phyloP scores from a whole-genome alignment of 1,140 invertebrate species.

The Listronotus bonariensis region DNA sequence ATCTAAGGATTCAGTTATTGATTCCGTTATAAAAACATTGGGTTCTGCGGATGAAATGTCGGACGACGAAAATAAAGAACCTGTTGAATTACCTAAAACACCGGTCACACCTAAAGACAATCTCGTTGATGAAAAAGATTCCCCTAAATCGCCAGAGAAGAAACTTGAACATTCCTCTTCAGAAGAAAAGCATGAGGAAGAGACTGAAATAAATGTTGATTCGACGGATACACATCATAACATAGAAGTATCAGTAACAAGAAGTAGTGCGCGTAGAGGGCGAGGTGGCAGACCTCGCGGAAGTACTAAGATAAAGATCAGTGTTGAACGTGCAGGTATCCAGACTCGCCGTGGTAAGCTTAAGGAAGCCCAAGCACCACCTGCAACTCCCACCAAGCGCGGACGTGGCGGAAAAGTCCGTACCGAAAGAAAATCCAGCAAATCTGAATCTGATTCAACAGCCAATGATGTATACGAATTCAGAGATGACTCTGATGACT shows the following conservation, averaged over 20 bases:
- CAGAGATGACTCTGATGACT: constrained; percentile 79
- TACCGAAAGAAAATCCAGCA: constrained; percentile 64
- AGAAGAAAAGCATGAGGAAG: constrained; percentile 5
- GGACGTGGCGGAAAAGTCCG: constrained; percentile 58
- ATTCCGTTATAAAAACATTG: constrained; percentile 75
- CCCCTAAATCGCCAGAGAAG: constrained; percentile 3
- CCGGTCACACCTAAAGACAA: constrained; percentile 13
- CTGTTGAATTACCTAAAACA: not conserved
- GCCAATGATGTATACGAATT: constrained; percentile 79
- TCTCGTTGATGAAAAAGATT: constrained; percentile 11
- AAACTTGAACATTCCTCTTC: constrained; percentile 4
- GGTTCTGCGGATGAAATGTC: constrained; percentile 59
- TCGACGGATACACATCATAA: constrained; percentile 42
- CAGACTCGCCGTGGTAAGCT: constrained; percentile 62
- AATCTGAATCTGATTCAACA: constrained; percentile 55
- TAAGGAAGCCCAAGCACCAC: constrained; percentile 55
- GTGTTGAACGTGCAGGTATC: constrained; percentile 53
- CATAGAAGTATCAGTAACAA: constrained; percentile 42
- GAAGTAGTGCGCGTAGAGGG: constrained; percentile 57
- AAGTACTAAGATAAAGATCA: constrained; percentile 53
- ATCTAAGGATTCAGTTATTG: constrained; percentile 72
- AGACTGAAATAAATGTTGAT: constrained; percentile 35
- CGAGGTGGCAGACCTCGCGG: constrained; percentile 60
- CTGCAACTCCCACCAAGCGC: constrained; percentile 50
- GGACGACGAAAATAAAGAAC: constrained; percentile 43